Evolutionary conservation across 2,797 vertebrate genomes (phyloP).

Genomic region (Clarias laeviceps): DNA sequence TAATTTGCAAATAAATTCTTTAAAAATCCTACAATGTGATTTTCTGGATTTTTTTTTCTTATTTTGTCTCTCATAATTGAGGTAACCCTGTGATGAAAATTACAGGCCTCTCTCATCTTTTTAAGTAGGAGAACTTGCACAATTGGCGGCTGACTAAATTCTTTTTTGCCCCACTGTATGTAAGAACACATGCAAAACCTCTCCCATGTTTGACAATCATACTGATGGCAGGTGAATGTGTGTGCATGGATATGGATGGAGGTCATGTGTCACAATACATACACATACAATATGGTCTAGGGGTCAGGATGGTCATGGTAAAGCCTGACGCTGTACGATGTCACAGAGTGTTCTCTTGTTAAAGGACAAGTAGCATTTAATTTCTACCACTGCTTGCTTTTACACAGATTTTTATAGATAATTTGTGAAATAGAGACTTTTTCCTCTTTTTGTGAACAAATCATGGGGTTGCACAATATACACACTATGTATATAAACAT

Average conservation of each 20-base stretch:
- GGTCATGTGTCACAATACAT: neutral
- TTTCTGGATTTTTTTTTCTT: too few relatives aligned
- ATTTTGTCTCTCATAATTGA: too few relatives aligned
- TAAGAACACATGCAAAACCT: neutral
- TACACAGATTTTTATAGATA: neutral
- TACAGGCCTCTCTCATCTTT: too few relatives aligned
- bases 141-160: too few relatives aligned
- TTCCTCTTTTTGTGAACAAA: neutral
- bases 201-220: neutral
- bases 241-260: neutral
- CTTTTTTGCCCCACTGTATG: neutral
- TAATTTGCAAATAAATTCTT: too few relatives aligned
- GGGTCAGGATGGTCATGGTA: neutral
- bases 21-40: too few relatives aligned
- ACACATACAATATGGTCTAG: neutral
- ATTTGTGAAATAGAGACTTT: neutral
- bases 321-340: neutral
- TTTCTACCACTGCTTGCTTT: neutral
- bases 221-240: neutral
- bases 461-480: neutral
- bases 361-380: neutral
- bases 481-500: conserved; percentile 18
- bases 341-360: neutral
- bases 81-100: too few relatives aligned
- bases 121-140: too few relatives aligned